A percentile compares a stretch with the other conserved stretches of the same genome.
These are phyloP conservation scores for Oasisia sp. DNA, from an alignment of 2,888 invertebrate species.

Conservation along the genomic window DNA sequence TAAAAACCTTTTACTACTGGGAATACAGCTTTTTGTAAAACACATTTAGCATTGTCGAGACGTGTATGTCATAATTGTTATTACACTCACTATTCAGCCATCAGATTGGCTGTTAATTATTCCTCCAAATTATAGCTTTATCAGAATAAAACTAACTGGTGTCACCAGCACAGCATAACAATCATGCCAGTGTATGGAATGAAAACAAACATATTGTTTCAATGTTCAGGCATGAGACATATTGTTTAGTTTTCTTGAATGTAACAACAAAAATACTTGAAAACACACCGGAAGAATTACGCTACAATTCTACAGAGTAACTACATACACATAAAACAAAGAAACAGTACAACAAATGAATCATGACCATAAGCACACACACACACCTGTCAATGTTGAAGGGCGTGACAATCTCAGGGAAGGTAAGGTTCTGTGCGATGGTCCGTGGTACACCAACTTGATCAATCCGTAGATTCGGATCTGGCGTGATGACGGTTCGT, in stretches of 20 bases:
- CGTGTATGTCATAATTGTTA: neutral
- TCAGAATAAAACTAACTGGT: neutral
- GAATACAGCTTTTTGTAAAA: neutral
- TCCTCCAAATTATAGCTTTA: neutral
- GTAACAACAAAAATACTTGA: too few species aligned
- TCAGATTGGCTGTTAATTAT: neutral
- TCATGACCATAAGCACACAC: neutral
- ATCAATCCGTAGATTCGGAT: conserved; percentile 81
- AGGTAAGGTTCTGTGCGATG: conserved; percentile 98
- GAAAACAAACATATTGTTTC: too few species aligned
- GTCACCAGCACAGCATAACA: neutral
- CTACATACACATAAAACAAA: too few species aligned
- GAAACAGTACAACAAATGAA: neutral
- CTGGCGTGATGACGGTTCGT: conserved; percentile 84
- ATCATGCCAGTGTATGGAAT: too few species aligned
- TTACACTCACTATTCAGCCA: neutral
- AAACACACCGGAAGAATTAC: too few species aligned
- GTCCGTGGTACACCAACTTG: conserved; percentile 97
- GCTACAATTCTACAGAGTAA: too few species aligned
- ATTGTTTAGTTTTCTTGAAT: too few species aligned
- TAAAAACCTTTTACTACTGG: too few species aligned
- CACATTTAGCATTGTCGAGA: neutral
- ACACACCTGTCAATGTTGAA: conserved; percentile 93
- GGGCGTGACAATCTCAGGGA: conserved; percentile 98
- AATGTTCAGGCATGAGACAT: too few species aligned